Conservation (phyloP, 1,140 invertebrate genomes). For the Neelides sp. region DNA sequence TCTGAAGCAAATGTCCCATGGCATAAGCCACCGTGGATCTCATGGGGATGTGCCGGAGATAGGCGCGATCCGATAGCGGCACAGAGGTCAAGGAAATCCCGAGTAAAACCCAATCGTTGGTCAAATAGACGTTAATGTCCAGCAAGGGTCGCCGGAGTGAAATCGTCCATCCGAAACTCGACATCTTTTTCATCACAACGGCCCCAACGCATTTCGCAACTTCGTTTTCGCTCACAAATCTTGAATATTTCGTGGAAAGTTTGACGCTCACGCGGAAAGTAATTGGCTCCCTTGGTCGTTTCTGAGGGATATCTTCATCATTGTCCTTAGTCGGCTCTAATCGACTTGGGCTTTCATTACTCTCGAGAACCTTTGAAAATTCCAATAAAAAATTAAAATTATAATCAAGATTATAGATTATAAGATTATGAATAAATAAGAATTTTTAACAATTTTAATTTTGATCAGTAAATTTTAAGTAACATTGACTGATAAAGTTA, state of each 20-base stretch:
- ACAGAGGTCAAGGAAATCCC: not conserved
- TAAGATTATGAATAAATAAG: not conserved
- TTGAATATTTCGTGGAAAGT: not conserved
- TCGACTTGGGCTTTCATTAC: not conserved
- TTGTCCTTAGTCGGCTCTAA: not conserved
- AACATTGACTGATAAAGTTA: too few relatives aligned
- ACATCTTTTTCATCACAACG: conserved; percentile 5
- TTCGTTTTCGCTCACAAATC: not conserved
- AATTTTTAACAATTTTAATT: not conserved
- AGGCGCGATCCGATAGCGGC: conserved; percentile 8
- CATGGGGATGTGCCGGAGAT: conserved; percentile 7
- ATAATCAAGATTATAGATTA: not conserved
- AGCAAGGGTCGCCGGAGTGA: not conserved
- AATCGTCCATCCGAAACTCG: conserved; percentile 1
- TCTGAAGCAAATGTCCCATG: not conserved
- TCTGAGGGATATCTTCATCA: not conserved
- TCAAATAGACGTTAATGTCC: conserved; percentile 6
- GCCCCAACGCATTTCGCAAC: conserved; percentile 1
- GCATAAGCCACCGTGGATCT: not conserved
- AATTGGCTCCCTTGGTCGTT: not conserved
- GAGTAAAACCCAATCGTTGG: conserved; percentile 2
- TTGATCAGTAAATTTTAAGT: too few relatives aligned
- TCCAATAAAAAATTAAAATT: not conserved
- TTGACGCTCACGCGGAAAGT: conserved; percentile 11
- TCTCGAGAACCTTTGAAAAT: not conserved